A percentile compares a stretch with the other conserved stretches of the same genome.
Conservation (phyloP, 1,140 invertebrate species). For the Drosophila equinoxialis region DNA sequence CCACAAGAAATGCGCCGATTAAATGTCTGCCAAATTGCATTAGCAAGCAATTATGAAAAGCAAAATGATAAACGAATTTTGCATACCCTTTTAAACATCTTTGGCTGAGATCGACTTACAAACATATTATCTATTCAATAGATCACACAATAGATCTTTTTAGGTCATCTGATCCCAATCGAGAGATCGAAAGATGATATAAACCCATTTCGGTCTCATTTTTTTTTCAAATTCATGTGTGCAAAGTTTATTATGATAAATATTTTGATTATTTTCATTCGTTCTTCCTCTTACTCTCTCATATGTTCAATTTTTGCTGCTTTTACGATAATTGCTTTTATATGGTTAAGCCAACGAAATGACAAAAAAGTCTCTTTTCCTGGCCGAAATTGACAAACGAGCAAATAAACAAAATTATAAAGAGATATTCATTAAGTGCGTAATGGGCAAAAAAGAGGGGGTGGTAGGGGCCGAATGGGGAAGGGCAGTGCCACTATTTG, state of each 20-base stretch:
- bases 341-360: slow-evolving; percentile 3
- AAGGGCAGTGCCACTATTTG: neutral
- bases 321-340: neutral
- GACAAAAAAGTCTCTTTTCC: neutral
- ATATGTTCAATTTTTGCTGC: neutral
- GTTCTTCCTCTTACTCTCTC: neutral
- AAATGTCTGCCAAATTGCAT: slow-evolving; percentile 3
- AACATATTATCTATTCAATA: no score
- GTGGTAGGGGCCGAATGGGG: neutral
- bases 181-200: no score
- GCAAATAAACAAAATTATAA: slow-evolving; percentile 3
- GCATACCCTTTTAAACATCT: neutral
- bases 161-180: no score
- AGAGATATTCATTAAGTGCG: neutral
- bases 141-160: no score
- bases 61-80: neutral
- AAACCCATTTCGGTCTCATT: no score
- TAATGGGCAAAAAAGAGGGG: neutral
- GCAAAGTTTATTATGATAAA: slow-evolving; percentile 4
- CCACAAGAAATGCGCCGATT: neutral
- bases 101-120: no score
- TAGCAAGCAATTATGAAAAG: neutral
- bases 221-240: neutral
- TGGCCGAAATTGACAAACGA: neutral
- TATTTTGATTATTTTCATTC: neutral